Conservation (phyloP, 1,140 invertebrate genomes). For the Pararge aegeria region DNA sequence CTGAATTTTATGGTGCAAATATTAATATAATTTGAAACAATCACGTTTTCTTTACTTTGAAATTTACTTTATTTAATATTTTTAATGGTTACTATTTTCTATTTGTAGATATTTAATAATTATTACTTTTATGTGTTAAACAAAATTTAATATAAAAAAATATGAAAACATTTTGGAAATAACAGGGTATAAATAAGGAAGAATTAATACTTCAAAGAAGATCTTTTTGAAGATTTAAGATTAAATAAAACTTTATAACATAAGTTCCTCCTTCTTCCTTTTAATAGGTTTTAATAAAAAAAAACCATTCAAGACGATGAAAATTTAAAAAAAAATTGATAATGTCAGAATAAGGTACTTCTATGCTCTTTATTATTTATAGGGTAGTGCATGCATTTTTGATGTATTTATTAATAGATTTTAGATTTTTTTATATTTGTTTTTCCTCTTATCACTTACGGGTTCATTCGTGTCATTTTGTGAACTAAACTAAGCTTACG, state of each 20-base stretch:
- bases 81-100: background rate
- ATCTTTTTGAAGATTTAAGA: no score
- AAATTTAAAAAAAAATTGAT: no score
- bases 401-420: background rate
- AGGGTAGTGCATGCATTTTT: background rate
- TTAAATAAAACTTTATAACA: no score
- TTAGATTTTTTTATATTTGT: conserved; percentile 7
- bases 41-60: background rate
- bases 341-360: no score
- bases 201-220: no score
- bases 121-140: no score
- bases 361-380: background rate
- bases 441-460: conserved; percentile 30
- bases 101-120: no score
- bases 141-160: background rate
- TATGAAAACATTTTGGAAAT: conserved; percentile 38
- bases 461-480: conserved; percentile 44
- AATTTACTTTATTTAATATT: background rate
- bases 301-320: no score
- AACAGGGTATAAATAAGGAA: conserved; percentile 49
- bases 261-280: no score
- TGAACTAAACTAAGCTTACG: conserved; percentile 25
- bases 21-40: conserved; percentile 22
- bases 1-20: conserved; percentile 46
- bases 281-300: no score